Conservation (phyloP, 23 tunicate species). For the Corella eumyota region DNA sequence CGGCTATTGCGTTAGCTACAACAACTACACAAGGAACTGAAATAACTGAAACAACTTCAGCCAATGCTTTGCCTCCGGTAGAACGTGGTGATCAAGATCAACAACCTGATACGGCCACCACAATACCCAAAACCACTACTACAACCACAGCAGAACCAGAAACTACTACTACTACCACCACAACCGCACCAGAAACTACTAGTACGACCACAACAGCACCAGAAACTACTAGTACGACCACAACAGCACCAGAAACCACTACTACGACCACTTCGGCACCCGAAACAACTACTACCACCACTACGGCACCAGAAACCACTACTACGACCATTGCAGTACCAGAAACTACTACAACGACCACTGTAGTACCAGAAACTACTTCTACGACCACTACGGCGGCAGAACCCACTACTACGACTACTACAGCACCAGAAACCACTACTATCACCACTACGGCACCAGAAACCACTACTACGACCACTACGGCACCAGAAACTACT, state of each 20-base stretch:
- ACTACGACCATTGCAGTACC: background rate
- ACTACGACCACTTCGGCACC: constrained; percentile 4
- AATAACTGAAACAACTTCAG: background rate
- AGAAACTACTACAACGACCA: constrained; percentile 7
- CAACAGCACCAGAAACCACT: background rate
- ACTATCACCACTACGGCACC: background rate
- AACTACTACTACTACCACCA: background rate
- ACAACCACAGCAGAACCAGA: background rate
- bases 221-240: background rate
- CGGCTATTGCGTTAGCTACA: background rate
- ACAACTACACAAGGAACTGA: background rate
- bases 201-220: constrained; percentile 6
- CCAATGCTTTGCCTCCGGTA: constrained; percentile 3
- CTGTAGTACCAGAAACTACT: constrained; percentile 1
- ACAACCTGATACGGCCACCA: constrained; percentile 2
- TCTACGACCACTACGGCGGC: constrained; percentile 5
- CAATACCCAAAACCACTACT: background rate
- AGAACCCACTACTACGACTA: background rate
- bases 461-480: background rate
- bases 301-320: background rate
- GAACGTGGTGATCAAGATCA: background rate
- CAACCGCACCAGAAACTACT: background rate
- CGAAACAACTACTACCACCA: background rate
- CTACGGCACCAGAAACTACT: constrained; percentile 2
- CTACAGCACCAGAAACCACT: background rate